Conservation (phyloP, 2,113 vertebrate species). For the Lasiurus cinereus region DNA sequence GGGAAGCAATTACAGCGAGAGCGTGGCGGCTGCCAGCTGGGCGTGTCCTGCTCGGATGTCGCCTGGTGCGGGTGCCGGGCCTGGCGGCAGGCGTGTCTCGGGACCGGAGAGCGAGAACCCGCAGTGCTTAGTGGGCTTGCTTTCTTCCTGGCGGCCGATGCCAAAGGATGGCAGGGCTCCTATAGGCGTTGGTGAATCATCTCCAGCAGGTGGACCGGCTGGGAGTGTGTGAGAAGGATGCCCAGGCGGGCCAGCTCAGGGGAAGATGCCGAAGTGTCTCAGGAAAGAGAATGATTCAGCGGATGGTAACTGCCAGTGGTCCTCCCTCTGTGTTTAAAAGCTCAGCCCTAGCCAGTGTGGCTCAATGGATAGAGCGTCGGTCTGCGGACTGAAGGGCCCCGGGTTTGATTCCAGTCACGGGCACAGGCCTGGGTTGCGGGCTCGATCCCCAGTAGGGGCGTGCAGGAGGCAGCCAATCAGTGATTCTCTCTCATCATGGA, state of each 20-base stretch:
- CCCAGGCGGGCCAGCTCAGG: conserved; percentile 44
- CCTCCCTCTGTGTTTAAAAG: not conserved
- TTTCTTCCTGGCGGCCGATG: not conserved
- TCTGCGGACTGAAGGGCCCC: no score
- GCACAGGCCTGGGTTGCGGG: no score
- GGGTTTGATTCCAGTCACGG: no score
- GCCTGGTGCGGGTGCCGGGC: not conserved
- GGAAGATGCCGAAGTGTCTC: conserved; percentile 20
- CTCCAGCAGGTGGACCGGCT: not conserved
- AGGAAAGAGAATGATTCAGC: conserved; percentile 53
- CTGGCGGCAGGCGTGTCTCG: not conserved
- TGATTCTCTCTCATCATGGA: no score
- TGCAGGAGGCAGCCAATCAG: no score
- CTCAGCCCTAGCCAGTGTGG: not conserved
- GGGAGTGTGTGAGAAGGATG: not conserved
- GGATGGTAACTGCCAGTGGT: not conserved
- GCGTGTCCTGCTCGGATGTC: not conserved
- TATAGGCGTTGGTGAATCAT: not conserved
- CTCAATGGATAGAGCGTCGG: no score
- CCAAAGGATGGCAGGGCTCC: not conserved
- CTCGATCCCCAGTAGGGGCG: no score
- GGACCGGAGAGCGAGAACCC: not conserved
- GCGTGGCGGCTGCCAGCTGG: not conserved
- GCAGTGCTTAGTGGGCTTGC: not conserved
- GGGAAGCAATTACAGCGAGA: conserved; percentile 37